Percentiles rank a stretch among this genome's conserved stretches.
Evolutionary conservation across 2,113 vertebrate genomes (phyloP).

Genomic region (Oncorhynchus masou): DNA sequence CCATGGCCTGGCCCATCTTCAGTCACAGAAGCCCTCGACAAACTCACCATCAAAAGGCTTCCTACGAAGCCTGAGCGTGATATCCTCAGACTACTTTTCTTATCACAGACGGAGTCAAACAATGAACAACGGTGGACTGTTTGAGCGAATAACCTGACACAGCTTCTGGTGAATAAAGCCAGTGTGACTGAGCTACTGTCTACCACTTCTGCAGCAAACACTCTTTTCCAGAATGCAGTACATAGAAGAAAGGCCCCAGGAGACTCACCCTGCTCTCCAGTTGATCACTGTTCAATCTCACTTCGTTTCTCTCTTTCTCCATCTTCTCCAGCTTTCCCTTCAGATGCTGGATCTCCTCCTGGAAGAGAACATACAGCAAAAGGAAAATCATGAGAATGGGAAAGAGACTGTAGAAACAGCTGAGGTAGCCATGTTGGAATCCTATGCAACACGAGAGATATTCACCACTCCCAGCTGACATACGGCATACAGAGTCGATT

Average conservation of each 20-base stretch:
- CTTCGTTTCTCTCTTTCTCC: conserved; percentile 93
- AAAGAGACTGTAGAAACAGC: neutral
- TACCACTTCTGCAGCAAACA: neutral
- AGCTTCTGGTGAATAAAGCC: neutral
- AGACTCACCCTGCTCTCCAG: conserved; percentile 88
- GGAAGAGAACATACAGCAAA: conserved; percentile 23
- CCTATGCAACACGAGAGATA: neutral
- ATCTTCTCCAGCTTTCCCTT: conserved; percentile 87
- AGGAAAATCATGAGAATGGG: neutral
- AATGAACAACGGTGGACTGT: neutral
- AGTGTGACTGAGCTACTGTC: neutral
- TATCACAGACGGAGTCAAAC: conserved; percentile 10
- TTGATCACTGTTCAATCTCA: conserved; percentile 88
- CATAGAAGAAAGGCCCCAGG: neutral
- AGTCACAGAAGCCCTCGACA: neutral
- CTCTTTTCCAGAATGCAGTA: neutral
- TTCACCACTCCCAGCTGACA: neutral
- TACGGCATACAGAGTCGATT: neutral
- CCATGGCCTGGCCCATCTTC: too few relatives aligned
- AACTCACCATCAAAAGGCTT: neutral
- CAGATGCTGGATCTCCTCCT: conserved; percentile 96
- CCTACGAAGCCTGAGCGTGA: neutral
- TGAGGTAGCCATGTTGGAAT: neutral
- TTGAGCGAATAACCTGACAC: neutral
- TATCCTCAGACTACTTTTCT: neutral